phyloP scores from a whole-genome alignment of 2,888 invertebrate genomes.

The Cerastis leucographa region DNA sequence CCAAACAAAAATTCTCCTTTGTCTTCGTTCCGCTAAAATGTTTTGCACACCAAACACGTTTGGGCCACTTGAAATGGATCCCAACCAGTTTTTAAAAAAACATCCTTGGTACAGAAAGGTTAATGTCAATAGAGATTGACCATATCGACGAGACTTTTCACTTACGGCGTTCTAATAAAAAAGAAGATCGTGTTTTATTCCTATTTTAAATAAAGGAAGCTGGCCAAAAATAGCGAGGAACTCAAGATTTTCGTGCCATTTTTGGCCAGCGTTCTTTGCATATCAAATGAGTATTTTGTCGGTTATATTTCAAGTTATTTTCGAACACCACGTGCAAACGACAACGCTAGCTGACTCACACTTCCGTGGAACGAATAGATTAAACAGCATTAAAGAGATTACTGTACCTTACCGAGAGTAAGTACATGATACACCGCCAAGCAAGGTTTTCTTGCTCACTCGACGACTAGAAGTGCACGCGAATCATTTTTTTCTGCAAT shows the following conservation, averaged over 20 bases:
- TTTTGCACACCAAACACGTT: conserved; percentile 63
- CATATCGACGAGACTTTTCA: conserved; percentile 3
- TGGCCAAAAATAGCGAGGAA: too few relatives aligned
- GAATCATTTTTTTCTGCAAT: conserved; percentile 19
- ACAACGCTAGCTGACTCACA: conserved; percentile 53
- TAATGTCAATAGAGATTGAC: conserved; percentile 39
- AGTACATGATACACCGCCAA: conserved; percentile 13
- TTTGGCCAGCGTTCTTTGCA: conserved; percentile 5
- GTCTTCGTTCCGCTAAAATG: conserved; percentile 63
- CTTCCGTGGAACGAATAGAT: conserved; percentile 57
- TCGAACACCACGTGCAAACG: conserved; percentile 48
- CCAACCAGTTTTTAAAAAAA: conserved; percentile 51
- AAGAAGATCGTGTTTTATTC: not conserved
- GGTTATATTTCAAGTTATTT: conserved; percentile 39
- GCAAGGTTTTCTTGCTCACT: conserved; percentile 46
- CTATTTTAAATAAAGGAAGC: conserved; percentile 12
- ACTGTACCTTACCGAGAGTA: conserved; percentile 20
- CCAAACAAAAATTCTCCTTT: conserved; percentile 62
- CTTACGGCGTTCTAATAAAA: not conserved
- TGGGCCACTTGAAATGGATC: conserved; percentile 30
- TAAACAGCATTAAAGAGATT: conserved; percentile 38
- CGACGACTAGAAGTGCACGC: conserved; percentile 24
- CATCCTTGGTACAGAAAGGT: conserved; percentile 40
- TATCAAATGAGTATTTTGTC: conserved; percentile 16
- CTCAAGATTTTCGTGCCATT: conserved; percentile 8